phyloP scores from a whole-genome alignment of 2,888 invertebrate genomes.

The Eupsilia transversa region DNA sequence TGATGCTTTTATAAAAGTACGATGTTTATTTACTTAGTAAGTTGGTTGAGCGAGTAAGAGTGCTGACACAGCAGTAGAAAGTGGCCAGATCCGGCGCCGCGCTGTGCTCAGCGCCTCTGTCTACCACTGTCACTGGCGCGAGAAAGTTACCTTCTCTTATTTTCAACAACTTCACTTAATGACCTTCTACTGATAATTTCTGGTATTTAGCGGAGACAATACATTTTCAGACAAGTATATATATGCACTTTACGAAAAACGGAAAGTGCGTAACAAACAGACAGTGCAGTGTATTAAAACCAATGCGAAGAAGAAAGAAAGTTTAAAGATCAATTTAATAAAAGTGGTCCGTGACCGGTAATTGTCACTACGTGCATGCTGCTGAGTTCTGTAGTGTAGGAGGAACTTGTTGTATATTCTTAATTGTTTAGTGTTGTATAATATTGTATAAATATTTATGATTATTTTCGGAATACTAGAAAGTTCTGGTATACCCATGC shows the following conservation, averaged over 20 bases:
- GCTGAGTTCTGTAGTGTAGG: constrained; percentile 3
- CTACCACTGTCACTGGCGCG: constrained; percentile 62
- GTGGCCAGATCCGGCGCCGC: constrained; percentile 49
- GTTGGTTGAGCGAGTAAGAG: constrained; percentile 46
- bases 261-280: no score
- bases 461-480: constrained; percentile 8
- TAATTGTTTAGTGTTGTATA: background rate
- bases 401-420: background rate
- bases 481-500: background rate
- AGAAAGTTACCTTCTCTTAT: constrained; percentile 73
- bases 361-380: constrained; percentile 6
- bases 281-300: background rate
- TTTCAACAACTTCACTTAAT: constrained; percentile 70
- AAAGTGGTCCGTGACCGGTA: constrained; percentile 14
- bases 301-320: constrained; percentile 18
- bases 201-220: constrained; percentile 4
- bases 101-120: constrained; percentile 26
- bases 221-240: no score
- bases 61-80: constrained; percentile 65
- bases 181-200: constrained; percentile 54
- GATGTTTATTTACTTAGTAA: constrained; percentile 36
- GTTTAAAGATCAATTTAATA: constrained; percentile 25
- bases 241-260: no score
- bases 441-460: background rate
- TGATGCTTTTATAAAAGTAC: constrained; percentile 17